Base-by-base conservation (phyloP, 2,113 vertebrate genomes). In the Rutilus rutilus region DNA sequence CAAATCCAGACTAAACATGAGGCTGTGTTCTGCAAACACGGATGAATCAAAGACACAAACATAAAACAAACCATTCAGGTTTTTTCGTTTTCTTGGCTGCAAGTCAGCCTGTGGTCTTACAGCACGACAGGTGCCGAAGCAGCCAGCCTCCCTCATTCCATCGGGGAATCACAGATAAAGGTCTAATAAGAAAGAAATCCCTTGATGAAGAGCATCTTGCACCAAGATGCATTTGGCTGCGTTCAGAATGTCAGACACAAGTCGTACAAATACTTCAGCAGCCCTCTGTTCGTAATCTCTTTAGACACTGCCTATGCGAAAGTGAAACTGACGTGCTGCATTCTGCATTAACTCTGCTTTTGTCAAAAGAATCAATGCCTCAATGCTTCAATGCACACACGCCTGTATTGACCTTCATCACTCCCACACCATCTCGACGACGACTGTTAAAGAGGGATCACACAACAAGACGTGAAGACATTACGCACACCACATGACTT, bases 391-490 rank as follows among this genome's bases (percentile, higher is more conserved):
- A 54, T 62, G 86, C 82, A 84, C 65, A 25, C 71, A 19, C 21
- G 25, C 45, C 76, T 85, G 42, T 82, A 19, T 71, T 85, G 88
- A 87, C 84, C 86, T 89, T 89, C 86, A 87, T 39, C 27, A 45
- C 36, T 77, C 57, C 73, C 82, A 84, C 84, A 52, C 27, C 11
- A 39, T 73, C 67, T 62, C 15, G 15, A 14, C 17, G 36, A 71
- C 23, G 54, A 85, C 78, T 47, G 21, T 36, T 60, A 39, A 62
- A 50, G 14, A 30, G 39, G 23, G 4, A 30, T 50, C 74, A 57
- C 33, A 71, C 23, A 45, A 78, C 23, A 45, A 78, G 47, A 65
- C 23, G 2, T 19, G 25, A 27, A 84, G 64, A 30, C 27, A 6
- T 81, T 81, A 65, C 60, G 15, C n/a, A 65, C 42, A 50, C 15